These are phyloP conservation scores for Thamnaconus septentrionalis DNA, from an alignment of 2,113 vertebrate genomes.

Conservation along the genomic window DNA sequence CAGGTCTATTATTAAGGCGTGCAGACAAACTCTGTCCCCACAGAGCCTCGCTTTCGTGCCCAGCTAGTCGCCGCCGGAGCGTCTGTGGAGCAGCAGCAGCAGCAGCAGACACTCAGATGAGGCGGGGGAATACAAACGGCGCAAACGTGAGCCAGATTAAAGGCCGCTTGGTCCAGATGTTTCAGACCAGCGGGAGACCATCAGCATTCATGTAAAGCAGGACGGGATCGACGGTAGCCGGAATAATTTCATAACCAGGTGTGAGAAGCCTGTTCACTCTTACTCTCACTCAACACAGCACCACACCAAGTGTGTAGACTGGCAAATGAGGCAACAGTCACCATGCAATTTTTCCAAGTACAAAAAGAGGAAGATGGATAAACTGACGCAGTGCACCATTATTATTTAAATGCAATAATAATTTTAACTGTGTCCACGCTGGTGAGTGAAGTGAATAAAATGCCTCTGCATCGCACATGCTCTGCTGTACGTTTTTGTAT, in stretches of 20 bases:
- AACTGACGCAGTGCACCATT: no score
- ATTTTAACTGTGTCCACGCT: no score
- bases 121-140: slow-evolving; percentile 26
- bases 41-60: slow-evolving; percentile 1
- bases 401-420: no score
- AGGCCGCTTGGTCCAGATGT: slow-evolving; percentile 53
- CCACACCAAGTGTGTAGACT: background rate
- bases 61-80: slow-evolving; percentile 11
- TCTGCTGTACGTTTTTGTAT: no score
- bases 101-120: background rate
- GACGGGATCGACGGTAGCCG: background rate
- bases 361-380: no score
- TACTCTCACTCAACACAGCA: background rate
- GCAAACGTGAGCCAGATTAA: slow-evolving; percentile 49
- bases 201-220: slow-evolving; percentile 3
- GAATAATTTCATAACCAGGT: slow-evolving; percentile 19
- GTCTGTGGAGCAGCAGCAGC: slow-evolving; percentile 1
- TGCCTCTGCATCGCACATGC: no score
- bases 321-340: background rate
- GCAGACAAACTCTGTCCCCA: background rate
- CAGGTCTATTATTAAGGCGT: background rate
- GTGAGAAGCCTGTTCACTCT: slow-evolving; percentile 12
- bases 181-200: slow-evolving; percentile 19
- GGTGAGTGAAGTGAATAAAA: no score
- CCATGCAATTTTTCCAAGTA: no score